Percentiles rank a stretch among this genome's conserved stretches.
These are phyloP conservation scores for Eupeodes luniger DNA, from an alignment of 2,888 invertebrate genomes.

Conservation along the genomic window DNA sequence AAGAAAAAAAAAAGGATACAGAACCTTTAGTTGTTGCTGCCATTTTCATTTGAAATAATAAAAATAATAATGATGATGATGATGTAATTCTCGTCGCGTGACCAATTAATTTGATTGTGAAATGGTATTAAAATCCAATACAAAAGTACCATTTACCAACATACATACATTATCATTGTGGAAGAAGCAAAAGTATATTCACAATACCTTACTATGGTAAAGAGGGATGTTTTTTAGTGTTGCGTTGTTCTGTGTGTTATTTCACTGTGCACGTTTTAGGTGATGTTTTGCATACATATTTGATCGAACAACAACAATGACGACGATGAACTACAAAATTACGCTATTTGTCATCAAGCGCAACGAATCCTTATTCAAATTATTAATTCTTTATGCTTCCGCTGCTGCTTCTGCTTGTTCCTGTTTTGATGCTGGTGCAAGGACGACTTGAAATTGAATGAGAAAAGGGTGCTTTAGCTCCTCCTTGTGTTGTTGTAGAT, in stretches of 20 bases:
- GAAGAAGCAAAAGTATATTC: constrained; percentile 31
- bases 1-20: constrained; percentile 37
- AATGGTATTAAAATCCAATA: constrained; percentile 84
- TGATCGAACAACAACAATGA: constrained; percentile 2
- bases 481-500: neutral
- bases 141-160: constrained; percentile 70
- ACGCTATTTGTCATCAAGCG: constrained; percentile 61
- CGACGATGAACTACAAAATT: neutral
- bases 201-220: neutral
- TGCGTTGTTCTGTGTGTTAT: neutral
- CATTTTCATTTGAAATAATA: constrained; percentile 44
- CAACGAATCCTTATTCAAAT: constrained; percentile 72
- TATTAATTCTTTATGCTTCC: constrained; percentile 35
- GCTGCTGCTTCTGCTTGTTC: neutral
- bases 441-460: neutral
- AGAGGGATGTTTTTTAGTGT: constrained; percentile 31
- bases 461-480: neutral
- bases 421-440: neutral
- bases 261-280: neutral
- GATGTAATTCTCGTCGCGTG: constrained; percentile 82
- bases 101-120: constrained; percentile 84
- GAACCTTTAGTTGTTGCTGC: constrained; percentile 20
- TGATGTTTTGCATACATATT: constrained; percentile 30
- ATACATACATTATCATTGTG: neutral
- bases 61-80: constrained; percentile 62